Conservation (phyloP, 1,140 invertebrate genomes). For the Polyergus mexicanus region DNA sequence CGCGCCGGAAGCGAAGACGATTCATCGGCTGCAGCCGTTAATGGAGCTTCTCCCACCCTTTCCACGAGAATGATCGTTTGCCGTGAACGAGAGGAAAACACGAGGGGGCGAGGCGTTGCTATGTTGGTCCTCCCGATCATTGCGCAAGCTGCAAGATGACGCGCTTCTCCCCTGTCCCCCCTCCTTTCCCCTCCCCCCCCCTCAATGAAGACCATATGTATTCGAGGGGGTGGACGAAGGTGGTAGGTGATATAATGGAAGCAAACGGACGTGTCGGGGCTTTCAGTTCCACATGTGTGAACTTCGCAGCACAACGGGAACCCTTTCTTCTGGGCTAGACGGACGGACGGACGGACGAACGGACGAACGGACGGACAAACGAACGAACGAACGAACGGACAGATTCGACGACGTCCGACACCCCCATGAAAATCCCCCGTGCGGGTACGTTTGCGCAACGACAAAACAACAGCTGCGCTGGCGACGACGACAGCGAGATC, state of each 20-base stretch:
- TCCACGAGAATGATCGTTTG: conserved; percentile 38
- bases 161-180: conserved; percentile 62
- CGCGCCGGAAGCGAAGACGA: conserved; percentile 30
- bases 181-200: conserved; percentile 42
- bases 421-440: conserved; percentile 80
- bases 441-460: conserved; percentile 79
- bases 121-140: conserved; percentile 66
- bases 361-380: conserved; percentile 77
- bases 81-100: conserved; percentile 28
- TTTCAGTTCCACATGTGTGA: conserved; percentile 81
- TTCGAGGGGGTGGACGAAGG: conserved; percentile 80
- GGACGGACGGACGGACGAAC: conserved; percentile 77
- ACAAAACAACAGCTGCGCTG: conserved; percentile 86
- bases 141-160: conserved; percentile 80
- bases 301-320: conserved; percentile 77
- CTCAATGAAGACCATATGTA: conserved; percentile 76
- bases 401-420: conserved; percentile 74
- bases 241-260: conserved; percentile 80
- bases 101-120: conserved; percentile 26
- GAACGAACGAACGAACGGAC: conserved; percentile 78
- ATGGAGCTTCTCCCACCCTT: conserved; percentile 57
- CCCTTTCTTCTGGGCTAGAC: conserved; percentile 80
- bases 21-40: conserved; percentile 47
- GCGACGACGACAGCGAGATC: conserved; percentile 61
- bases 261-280: conserved; percentile 68